Evolutionary conservation across 2,888 invertebrate species (phyloP).

Genomic region (Yponomeuta cagnagella): DNA sequence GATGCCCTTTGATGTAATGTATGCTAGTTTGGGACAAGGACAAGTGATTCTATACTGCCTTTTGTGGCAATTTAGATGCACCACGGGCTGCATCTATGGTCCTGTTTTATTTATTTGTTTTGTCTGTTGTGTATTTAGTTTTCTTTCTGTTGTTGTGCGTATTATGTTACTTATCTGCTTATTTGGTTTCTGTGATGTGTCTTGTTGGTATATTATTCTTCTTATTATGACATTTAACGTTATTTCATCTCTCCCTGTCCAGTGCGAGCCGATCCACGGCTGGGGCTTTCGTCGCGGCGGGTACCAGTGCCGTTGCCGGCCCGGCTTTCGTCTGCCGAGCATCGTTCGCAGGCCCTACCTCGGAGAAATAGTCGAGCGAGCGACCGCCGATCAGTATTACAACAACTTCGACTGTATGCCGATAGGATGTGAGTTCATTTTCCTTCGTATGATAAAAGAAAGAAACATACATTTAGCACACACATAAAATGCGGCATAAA

Average conservation of each 20-base stretch:
- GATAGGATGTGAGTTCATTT: conserved; percentile 87
- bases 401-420: conserved; percentile 92
- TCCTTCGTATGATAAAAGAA: not conserved
- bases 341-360: conserved; percentile 92
- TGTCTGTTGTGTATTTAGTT: too few relatives aligned
- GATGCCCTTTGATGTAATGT: too few relatives aligned
- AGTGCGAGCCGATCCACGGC: conserved; percentile 97
- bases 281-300: conserved; percentile 97
- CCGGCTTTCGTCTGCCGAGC: conserved; percentile 90
- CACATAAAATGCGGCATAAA: too few relatives aligned
- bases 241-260: conserved; percentile 21
- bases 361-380: conserved; percentile 95
- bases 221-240: not conserved
- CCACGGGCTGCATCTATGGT: too few relatives aligned
- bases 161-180: too few relatives aligned
- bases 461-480: not conserved
- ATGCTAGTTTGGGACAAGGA: too few relatives aligned
- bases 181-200: too few relatives aligned
- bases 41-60: too few relatives aligned
- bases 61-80: too few relatives aligned
- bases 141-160: too few relatives aligned
- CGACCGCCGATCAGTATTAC: conserved; percentile 94
- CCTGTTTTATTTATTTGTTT: too few relatives aligned
- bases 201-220: too few relatives aligned
- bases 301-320: conserved; percentile 94